Conservation (phyloP, 2,113 vertebrate species). For the Boleophthalmus pectinirostris region DNA sequence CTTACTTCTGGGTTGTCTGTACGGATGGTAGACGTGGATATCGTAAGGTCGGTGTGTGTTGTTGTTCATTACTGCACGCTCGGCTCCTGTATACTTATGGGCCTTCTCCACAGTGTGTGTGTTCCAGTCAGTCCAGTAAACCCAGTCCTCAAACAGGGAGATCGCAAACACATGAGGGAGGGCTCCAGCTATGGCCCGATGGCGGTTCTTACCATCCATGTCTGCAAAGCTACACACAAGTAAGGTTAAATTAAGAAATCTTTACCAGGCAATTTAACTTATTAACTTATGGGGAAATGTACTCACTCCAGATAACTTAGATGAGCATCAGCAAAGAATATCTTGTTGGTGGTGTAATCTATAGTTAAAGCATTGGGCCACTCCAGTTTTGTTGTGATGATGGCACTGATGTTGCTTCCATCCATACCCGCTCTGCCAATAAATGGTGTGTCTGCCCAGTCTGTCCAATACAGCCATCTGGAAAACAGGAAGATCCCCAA, state of each 20-base stretch:
- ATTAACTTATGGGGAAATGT: neutral
- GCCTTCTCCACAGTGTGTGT: slow-evolving; percentile 73
- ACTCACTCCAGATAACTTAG: slow-evolving; percentile 75
- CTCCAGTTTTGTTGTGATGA: slow-evolving; percentile 72
- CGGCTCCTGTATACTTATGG: slow-evolving; percentile 72
- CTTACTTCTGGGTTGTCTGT: slow-evolving; percentile 72
- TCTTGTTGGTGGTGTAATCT: slow-evolving; percentile 76
- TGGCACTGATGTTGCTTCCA: slow-evolving; percentile 61
- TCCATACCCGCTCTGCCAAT: slow-evolving; percentile 75
- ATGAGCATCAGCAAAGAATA: slow-evolving; percentile 75
- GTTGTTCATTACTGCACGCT: slow-evolving; percentile 71
- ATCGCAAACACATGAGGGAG: slow-evolving; percentile 71
- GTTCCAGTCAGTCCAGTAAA: slow-evolving; percentile 79
- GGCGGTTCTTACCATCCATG: slow-evolving; percentile 73
- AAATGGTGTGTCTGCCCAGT: slow-evolving; percentile 67
- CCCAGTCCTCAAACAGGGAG: slow-evolving; percentile 71
- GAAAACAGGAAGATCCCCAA: neutral
- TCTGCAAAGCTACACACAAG: slow-evolving; percentile 65
- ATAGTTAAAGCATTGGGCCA: slow-evolving; percentile 74
- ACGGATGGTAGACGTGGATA: slow-evolving; percentile 72
- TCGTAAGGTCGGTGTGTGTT: slow-evolving; percentile 74
- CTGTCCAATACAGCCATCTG: slow-evolving; percentile 77
- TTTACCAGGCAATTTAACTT: neutral
- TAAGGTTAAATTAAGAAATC: neutral
- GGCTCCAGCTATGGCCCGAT: slow-evolving; percentile 63